Evolutionary conservation across 2,888 invertebrate genomes (phyloP).

Genomic region (Choristoneura rosaceana): DNA sequence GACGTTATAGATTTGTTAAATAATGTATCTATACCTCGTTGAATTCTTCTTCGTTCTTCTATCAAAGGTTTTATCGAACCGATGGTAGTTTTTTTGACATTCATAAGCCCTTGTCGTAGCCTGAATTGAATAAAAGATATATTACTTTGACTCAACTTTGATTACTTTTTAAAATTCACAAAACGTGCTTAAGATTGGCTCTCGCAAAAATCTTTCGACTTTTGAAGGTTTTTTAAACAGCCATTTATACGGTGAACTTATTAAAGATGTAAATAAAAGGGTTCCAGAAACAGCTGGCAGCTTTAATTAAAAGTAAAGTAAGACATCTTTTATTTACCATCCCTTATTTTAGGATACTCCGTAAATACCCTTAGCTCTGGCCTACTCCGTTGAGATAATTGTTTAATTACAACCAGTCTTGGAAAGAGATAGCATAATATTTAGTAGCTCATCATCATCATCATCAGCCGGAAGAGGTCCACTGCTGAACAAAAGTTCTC

Average conservation of each 20-base stretch:
- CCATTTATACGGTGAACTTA: conserved; percentile 11
- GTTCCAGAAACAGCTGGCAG: conserved; percentile 13
- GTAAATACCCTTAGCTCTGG: not conserved
- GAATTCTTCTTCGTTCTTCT: too few species aligned
- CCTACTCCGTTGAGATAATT: conserved; percentile 4
- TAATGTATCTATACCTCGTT: too few species aligned
- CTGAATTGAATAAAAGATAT: too few species aligned
- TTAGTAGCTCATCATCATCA: too few species aligned
- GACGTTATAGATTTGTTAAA: too few species aligned
- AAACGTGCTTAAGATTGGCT: not conserved
- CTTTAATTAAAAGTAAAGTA: conserved; percentile 29
- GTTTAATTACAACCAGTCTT: conserved; percentile 16
- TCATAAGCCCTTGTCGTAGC: too few species aligned
- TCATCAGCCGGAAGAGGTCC: too few species aligned
- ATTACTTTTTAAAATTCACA: not conserved
- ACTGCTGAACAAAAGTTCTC: too few species aligned
- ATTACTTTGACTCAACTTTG: too few species aligned
- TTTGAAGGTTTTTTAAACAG: not conserved
- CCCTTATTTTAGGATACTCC: not conserved
- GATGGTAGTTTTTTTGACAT: too few species aligned
- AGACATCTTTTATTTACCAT: conserved; percentile 20
- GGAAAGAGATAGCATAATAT: not conserved
- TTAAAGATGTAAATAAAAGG: conserved; percentile 9
- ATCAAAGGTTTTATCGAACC: too few species aligned
- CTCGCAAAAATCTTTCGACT: not conserved